Conservation (phyloP, 2,888 invertebrate species). For the Cephus sareptanus region DNA sequence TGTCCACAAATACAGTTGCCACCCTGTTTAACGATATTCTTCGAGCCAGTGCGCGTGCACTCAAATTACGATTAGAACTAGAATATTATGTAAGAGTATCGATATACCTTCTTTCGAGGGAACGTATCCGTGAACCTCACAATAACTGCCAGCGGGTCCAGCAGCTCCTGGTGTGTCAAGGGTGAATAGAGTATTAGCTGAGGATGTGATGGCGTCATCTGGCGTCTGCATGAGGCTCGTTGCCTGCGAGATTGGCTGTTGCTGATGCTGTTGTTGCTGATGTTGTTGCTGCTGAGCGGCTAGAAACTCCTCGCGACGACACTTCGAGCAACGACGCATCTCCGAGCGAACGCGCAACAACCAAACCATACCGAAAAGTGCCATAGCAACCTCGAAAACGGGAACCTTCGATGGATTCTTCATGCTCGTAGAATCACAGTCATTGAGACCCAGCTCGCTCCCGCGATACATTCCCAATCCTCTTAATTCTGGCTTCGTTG, state of each 20-base stretch:
- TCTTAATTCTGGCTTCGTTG: conserved; percentile 4
- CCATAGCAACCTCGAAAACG: conserved; percentile 74
- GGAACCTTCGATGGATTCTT: conserved; percentile 62
- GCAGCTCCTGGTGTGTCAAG: conserved; percentile 66
- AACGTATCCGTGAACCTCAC: conserved; percentile 72
- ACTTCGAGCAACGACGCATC: conserved; percentile 80
- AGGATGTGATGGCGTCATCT: conserved; percentile 56
- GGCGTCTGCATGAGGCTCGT: conserved; percentile 46
- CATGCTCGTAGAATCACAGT: conserved; percentile 59
- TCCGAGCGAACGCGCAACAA: conserved; percentile 83
- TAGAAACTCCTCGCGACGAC: conserved; percentile 70
- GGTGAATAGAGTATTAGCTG: conserved; percentile 68
- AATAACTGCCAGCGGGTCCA: conserved; percentile 68
- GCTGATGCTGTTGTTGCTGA: conserved; percentile 52
- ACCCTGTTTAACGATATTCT: not conserved
- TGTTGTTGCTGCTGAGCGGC: conserved; percentile 55
- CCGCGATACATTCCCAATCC: conserved; percentile 55
- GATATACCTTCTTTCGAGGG: conserved; percentile 69
- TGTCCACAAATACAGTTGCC: not conserved
- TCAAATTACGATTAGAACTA: not conserved
- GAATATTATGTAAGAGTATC: not conserved
- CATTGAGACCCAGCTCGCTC: conserved; percentile 60
- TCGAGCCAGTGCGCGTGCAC: not conserved
- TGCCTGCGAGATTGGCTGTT: conserved; percentile 46
- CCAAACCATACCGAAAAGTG: conserved; percentile 89